A percentile compares a stretch with the other conserved stretches of the same genome.
Evolutionary conservation across 64 coral and sea anemone species (phyloP).

Genomic region (Actinia tenebrosa): DNA sequence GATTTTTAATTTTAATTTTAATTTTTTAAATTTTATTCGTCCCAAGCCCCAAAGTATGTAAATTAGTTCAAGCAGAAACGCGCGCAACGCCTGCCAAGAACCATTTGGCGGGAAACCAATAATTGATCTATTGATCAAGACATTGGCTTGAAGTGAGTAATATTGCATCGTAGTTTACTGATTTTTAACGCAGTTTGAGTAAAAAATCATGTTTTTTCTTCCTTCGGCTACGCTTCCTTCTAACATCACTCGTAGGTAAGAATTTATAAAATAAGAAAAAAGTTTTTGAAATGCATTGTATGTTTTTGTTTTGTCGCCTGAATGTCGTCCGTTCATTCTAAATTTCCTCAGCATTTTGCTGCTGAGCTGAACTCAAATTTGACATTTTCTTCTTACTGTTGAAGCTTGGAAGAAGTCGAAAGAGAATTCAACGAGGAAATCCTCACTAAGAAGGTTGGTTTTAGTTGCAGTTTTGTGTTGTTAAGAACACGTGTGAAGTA

Average conservation of each 20-base stretch:
- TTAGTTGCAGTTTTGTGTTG: not conserved
- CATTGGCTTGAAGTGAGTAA: not conserved
- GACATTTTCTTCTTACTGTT: not conserved
- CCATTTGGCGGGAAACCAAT: conserved; percentile 3
- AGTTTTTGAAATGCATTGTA: not conserved
- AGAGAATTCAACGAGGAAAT: conserved; percentile 68
- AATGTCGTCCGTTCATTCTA: no score
- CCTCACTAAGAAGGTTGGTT: conserved; percentile 75
- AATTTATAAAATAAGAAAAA: not conserved
- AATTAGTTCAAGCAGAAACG: not conserved
- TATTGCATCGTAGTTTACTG: not conserved
- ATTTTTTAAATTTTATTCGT: not conserved
- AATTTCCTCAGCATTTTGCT: not conserved
- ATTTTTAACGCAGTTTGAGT: not conserved
- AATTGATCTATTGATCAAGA: not conserved
- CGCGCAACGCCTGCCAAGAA: not conserved
- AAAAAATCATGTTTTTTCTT: not conserved
- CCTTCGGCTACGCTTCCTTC: not conserved
- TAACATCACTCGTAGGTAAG: not conserved
- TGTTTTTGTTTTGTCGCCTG: no score
- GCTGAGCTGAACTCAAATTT: not conserved
- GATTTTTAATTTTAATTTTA: not conserved
- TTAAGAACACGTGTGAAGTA: not conserved
- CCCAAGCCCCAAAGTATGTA: not conserved
- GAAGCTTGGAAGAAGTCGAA: conserved; percentile 64